These are phyloP conservation scores for Punctoribates punctum DNA, from an alignment of 2,888 invertebrate genomes.

Conservation along the genomic window DNA sequence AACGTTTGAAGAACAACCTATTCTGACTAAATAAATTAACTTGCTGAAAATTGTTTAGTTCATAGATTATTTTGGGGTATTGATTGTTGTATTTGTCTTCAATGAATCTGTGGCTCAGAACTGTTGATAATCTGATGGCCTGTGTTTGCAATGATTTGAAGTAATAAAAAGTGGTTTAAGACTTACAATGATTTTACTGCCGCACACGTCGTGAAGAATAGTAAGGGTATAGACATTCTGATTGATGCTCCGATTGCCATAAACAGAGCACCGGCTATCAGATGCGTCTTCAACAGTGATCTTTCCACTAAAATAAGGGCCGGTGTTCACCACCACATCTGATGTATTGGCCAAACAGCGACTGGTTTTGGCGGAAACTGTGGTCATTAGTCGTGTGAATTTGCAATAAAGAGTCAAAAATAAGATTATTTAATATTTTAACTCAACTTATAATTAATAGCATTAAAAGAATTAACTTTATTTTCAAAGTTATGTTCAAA, in stretches of 20 bases:
- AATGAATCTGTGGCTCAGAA: too few relatives aligned
- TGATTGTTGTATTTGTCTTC: too few relatives aligned
- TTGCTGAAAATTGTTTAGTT: too few relatives aligned
- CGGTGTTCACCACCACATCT: slow-evolving; percentile 74
- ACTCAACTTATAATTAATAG: too few relatives aligned
- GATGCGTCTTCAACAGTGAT: slow-evolving; percentile 66
- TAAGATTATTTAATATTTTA: too few relatives aligned
- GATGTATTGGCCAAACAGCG: slow-evolving; percentile 41
- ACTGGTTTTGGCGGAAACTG: slow-evolving; percentile 39
- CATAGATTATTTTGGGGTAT: too few relatives aligned
- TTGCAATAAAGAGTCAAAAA: background rate
- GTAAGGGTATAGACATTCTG: slow-evolving; percentile 69
- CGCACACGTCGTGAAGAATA: slow-evolving; percentile 68
- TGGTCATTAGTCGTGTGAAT: background rate
- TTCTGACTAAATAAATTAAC: too few relatives aligned
- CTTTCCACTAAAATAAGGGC: slow-evolving; percentile 73
- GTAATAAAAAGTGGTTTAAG: background rate
- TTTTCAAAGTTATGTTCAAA: too few relatives aligned
- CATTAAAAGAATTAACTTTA: too few relatives aligned
- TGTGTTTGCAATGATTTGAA: too few relatives aligned
- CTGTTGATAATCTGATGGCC: too few relatives aligned
- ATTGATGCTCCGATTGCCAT: slow-evolving; percentile 68
- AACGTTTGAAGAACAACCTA: too few relatives aligned
- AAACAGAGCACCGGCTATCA: slow-evolving; percentile 65
- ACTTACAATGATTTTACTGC: slow-evolving; percentile 58